Evolutionary conservation across 2,113 vertebrate genomes (phyloP), one percentile per base, ranked within the genome.

Genomic region (Charina bottae): DNA sequence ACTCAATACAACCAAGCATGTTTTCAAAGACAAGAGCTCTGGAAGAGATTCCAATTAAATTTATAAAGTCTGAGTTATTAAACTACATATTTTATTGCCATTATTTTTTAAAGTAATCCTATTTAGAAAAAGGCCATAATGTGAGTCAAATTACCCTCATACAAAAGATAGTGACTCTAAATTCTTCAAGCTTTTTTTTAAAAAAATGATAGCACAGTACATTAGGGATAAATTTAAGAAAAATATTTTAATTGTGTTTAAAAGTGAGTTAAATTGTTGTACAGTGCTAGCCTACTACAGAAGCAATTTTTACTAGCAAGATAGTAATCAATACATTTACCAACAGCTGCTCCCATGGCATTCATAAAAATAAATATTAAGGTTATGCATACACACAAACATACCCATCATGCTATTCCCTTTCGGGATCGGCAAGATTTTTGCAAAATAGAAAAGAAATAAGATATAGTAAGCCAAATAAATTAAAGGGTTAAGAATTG

Each of bases 291-390:
- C 92, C 60, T 93, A 89, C 88, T 89, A 90, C 6, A 83, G 0
- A 60, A 90, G 53, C 58, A 89, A 59, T 19, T 87, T 84, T 84
- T 92, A 89, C 93, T 93, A 95, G 59, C 87, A 95, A 37, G 89
- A 53, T 89, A 93, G 9, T 46, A 93, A 95, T 95, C 93, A 95
- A 84, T 95, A 93, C 21, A 56, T 94, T 23, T 93, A 72, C 89
- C 93, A 95, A 95, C 84, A 93, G 90, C 94, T 90, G 83, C 60
- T 95, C 90, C 91, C 92, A 59, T 83, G 88, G 9, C 37, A 94
- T 91, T 93, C 92, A 95, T 64, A 96, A 93, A 95, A 33, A 0
- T 90, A 96, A 89, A 49, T 68, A 94, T n/a, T 88, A 89, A 93
- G 90, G 56, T 93, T 93, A 94, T 24, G 5, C 49, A 49, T 49